Percentiles rank a stretch among this genome's conserved stretches.
Evolutionary conservation across 1,140 invertebrate genomes (phyloP).

Genomic region (Helicorthomorpha holstii): DNA sequence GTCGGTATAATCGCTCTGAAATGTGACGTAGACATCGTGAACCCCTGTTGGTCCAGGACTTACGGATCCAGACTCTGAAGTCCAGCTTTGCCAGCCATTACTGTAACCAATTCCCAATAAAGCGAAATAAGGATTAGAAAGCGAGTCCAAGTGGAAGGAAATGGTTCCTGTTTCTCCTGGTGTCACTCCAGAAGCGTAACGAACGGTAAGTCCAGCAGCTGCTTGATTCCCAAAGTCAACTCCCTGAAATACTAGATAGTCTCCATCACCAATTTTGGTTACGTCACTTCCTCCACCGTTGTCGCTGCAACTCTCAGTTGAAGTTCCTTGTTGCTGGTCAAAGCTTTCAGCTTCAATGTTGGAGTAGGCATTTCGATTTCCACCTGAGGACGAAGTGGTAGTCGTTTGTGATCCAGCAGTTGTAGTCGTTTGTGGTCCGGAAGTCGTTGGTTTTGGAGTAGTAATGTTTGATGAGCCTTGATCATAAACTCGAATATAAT

Average conservation of each 20-base stretch:
- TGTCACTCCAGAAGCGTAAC: background rate
- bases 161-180: background rate
- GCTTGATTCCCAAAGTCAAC: background rate
- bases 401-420: background rate
- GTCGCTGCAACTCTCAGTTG: background rate
- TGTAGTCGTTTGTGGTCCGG: background rate
- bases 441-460: background rate
- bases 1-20: background rate
- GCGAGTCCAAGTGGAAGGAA: background rate
- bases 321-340: background rate
- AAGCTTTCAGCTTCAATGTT: background rate
- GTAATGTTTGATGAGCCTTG: background rate
- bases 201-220: background rate
- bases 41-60: background rate
- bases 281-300: background rate
- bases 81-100: background rate
- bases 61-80: background rate
- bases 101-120: background rate
- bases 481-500: constrained; percentile 5
- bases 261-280: background rate
- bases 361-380: background rate
- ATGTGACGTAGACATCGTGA: background rate
- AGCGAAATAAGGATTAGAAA: background rate
- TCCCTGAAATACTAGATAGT: background rate
- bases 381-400: background rate